Conservation (phyloP, 2,113 vertebrate genomes). For the Emydocephalus ijimae region DNA sequence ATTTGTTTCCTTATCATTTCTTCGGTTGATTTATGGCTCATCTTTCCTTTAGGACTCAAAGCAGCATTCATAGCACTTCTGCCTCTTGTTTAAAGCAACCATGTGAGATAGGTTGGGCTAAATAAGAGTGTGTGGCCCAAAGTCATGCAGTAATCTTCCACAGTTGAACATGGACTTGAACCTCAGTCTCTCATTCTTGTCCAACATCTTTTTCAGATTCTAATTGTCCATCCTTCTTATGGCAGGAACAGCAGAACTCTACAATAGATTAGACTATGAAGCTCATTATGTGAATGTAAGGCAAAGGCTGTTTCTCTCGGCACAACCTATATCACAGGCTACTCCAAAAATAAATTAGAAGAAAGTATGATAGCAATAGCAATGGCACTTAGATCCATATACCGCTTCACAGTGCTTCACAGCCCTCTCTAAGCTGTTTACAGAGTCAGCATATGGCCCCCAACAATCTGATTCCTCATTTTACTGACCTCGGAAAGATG, state of each 20-base stretch:
- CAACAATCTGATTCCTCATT: too few relatives aligned
- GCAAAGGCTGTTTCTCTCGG: background rate
- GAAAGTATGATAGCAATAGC: background rate
- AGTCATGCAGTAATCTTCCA: background rate
- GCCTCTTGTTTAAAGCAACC: background rate
- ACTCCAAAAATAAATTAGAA: background rate
- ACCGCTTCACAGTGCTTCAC: too few relatives aligned
- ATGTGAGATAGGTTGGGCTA: background rate
- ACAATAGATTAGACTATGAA: background rate
- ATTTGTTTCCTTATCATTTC: background rate
- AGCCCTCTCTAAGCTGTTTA: too few relatives aligned
- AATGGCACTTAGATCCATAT: too few relatives aligned
- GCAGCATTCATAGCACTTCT: background rate
- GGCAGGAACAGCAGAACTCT: background rate
- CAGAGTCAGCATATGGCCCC: too few relatives aligned
- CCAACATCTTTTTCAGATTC: background rate
- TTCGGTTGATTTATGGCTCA: background rate
- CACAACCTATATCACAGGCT: background rate
- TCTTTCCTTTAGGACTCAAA: background rate
- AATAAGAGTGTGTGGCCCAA: background rate
- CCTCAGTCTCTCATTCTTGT: background rate
- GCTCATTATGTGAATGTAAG: background rate
- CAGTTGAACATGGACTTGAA: background rate
- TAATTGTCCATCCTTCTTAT: background rate
- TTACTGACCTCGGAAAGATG: too few relatives aligned